These are phyloP conservation scores for Charadrius vociferus DNA, from an alignment of 2,113 vertebrate genomes.

Conservation along the genomic window DNA sequence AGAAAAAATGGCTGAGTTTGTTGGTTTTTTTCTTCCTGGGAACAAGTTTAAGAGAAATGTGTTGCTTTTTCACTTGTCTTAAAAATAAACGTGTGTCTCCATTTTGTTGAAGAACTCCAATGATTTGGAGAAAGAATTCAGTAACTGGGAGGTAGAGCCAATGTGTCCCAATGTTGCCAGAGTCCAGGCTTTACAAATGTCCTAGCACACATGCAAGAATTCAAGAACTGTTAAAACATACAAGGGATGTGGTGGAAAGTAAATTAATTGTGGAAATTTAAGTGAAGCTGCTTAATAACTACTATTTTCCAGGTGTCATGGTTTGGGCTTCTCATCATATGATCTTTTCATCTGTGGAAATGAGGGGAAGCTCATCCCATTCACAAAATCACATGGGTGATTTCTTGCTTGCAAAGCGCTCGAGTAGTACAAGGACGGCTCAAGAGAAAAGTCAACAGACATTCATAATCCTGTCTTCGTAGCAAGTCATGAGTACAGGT, in stretches of 20 bases:
- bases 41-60: not conserved
- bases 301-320: not conserved
- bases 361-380: not conserved
- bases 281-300: not conserved
- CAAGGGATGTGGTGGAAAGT: not conserved
- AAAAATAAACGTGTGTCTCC: not conserved
- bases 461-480: not conserved
- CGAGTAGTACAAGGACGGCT: not conserved
- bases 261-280: not conserved
- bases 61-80: not conserved
- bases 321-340: not conserved
- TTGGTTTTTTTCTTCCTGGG: not conserved
- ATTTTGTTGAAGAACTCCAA: not conserved
- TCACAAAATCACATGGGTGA: not conserved
- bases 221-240: not conserved
- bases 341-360: not conserved
- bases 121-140: not conserved
- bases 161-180: not conserved
- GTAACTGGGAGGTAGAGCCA: not conserved
- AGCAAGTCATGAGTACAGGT: not conserved
- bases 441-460: not conserved
- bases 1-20: not conserved
- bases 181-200: not conserved
- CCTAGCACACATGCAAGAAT: not conserved
- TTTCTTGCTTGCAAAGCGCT: not conserved